Evolutionary conservation across 2,797 vertebrate species (phyloP).

Genomic region (Oreochromis mossambicus): DNA sequence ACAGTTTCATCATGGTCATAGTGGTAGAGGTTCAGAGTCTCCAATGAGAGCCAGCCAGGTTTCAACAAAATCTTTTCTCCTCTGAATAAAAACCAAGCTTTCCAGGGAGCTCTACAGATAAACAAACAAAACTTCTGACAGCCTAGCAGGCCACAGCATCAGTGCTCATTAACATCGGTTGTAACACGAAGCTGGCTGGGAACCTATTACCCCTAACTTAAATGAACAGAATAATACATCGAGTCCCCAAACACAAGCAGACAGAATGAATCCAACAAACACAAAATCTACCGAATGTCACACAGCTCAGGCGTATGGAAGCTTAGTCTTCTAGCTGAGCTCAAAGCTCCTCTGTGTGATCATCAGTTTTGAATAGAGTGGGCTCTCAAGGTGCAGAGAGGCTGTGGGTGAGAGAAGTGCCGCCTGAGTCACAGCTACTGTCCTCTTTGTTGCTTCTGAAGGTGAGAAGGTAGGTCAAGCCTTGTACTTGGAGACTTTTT

Average conservation of each 20-base stretch:
- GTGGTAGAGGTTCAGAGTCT: not conserved
- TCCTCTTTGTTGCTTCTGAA: constrained; percentile 51
- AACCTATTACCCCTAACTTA: not conserved
- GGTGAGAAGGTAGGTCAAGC: constrained; percentile 56
- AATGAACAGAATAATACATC: not conserved
- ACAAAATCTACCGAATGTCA: not conserved
- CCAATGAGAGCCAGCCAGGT: constrained; percentile 1
- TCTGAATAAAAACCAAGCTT: constrained; percentile 43
- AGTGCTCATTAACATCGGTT: not conserved
- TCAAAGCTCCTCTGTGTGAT: constrained; percentile 42
- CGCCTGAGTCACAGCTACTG: constrained; percentile 54
- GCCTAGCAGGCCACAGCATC: not conserved
- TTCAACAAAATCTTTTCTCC: constrained; percentile 28
- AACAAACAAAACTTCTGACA: constrained; percentile 41
- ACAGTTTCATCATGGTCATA: not conserved
- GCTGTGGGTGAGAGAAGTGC: constrained; percentile 13
- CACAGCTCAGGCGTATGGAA: not conserved
- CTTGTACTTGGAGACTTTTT: constrained; percentile 27
- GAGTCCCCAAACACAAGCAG: not conserved
- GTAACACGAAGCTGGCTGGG: not conserved
- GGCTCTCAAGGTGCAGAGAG: constrained; percentile 16
- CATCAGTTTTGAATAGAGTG: constrained; percentile 29
- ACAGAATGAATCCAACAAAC: not conserved
- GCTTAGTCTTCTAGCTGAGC: not conserved
- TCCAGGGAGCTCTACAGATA: constrained; percentile 39